Base-by-base conservation (phyloP, 2,888 invertebrate genomes). In the Drosophila barbarae region DNA sequence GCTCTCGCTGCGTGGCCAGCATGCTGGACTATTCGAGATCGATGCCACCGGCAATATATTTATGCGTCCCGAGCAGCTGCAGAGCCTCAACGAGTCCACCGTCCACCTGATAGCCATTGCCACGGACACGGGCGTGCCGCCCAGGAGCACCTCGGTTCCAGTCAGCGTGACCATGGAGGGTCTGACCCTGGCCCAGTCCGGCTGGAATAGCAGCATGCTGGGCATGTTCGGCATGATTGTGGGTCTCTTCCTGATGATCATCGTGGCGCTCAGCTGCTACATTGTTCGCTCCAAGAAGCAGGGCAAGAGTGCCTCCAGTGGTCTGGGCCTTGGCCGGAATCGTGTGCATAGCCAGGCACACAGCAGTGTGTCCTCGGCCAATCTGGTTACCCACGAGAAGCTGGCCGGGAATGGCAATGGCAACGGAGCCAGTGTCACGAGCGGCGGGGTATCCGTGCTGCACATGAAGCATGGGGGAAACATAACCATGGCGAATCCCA, bases 61-160 rank as follows among this genome's bases (percentile, higher is more conserved):
- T 84, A 88, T 93, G 87, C 91, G 91, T 54, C 89, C 90, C n/a
- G 90, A 89, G 44, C 90, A 90, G 53, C 75, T 90, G 53, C 89
- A 90, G 44, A 83, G 88, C 44, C 85, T 90, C 10, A 87, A 90
- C 49, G 89, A 91, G 35, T 93, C 93, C 23, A 92, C 92, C 47
- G 93, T 95, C 47, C 93, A 95, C 89, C 91, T 96, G 53, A 93
- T 95, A 44, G 96, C 95, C 38, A 93, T 95, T 47, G 97, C 96
- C 23, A 93, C 93, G 0, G 97, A 97, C 89, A 94, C 94, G 13
- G 97, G 97, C 15, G 91, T 92, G 21, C 97, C 97, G n/a, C 95
- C 96, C 0, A 89, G 95, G 87, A 94, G 93, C 90, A 91, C 91
- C 7, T 93, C 92, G 0, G 93, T 93, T 44, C 94, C 94, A 2